phyloP scores from a whole-genome alignment of 2,797 vertebrate genomes.

The Chelidonichthys spinosus region DNA sequence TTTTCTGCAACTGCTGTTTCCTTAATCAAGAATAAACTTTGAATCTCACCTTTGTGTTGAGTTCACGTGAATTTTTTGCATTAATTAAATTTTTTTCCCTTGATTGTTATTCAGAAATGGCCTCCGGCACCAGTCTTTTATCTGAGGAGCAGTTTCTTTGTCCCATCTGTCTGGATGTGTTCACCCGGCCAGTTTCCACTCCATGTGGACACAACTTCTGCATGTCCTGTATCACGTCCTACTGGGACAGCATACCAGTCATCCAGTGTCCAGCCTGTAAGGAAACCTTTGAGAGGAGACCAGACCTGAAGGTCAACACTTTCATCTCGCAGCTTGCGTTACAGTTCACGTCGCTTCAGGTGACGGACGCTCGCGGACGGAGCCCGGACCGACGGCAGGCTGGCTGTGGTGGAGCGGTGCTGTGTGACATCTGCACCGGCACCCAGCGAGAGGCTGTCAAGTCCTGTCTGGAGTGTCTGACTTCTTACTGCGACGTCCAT shows the following conservation, averaged over 20 bases:
- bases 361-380: not conserved
- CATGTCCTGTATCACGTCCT: slow-evolving; percentile 57
- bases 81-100: not conserved
- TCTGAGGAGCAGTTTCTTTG: slow-evolving; percentile 71
- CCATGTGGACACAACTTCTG: slow-evolving; percentile 79
- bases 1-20: too few relatives aligned
- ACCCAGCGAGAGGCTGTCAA: slow-evolving; percentile 47
- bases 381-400: slow-evolving; percentile 1
- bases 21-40: not conserved
- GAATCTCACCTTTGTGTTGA: too few relatives aligned
- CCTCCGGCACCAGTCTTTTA: slow-evolving; percentile 47
- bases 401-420: not conserved
- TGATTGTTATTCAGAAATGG: slow-evolving; percentile 61
- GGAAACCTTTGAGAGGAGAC: slow-evolving; percentile 41
- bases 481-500: slow-evolving; percentile 63
- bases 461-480: slow-evolving; percentile 70
- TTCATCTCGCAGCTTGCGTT: slow-evolving; percentile 58
- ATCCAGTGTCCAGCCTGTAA: slow-evolving; percentile 67
- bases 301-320: slow-evolving; percentile 73
- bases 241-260: slow-evolving; percentile 39
- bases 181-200: slow-evolving; percentile 66
- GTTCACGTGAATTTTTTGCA: too few relatives aligned
- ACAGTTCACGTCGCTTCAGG: slow-evolving; percentile 44
- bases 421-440: slow-evolving; percentile 61
- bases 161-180: slow-evolving; percentile 69